Conservation (phyloP, 2,797 vertebrate genomes). For the Semotilus atromaculatus region DNA sequence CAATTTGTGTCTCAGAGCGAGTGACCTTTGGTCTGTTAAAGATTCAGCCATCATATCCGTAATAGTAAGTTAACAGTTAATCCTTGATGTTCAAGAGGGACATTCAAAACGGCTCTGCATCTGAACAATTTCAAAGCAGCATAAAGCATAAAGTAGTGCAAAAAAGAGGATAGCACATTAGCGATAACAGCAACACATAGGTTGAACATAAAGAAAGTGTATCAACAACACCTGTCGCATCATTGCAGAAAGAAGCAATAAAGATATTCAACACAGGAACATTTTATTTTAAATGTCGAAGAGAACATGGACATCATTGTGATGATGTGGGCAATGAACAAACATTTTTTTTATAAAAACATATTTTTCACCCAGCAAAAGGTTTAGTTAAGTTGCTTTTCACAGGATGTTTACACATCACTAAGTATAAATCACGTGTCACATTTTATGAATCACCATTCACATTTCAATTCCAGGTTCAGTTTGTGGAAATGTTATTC, state of each 20-base stretch:
- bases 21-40: constrained; percentile 74
- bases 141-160: neutral
- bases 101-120: constrained; percentile 1
- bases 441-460: constrained; percentile 37
- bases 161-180: neutral
- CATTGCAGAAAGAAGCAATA: constrained; percentile 21
- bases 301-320: constrained; percentile 67
- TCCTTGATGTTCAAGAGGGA: constrained; percentile 56
- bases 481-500: constrained; percentile 31
- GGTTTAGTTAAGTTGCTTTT: neutral
- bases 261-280: constrained; percentile 61
- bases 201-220: neutral
- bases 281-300: constrained; percentile 79
- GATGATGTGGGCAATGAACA: constrained; percentile 62
- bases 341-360: constrained; percentile 32
- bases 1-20: constrained; percentile 10
- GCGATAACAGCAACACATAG: neutral
- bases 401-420: constrained; percentile 22
- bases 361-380: constrained; percentile 35
- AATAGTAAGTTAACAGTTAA: constrained; percentile 80
- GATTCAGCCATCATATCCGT: constrained; percentile 55
- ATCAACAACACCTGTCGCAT: neutral
- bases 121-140: neutral
- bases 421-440: neutral
- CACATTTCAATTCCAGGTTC: constrained; percentile 37